Base-by-base conservation (phyloP, 1,140 invertebrate species). In the Amphibalanus amphitrite region DNA sequence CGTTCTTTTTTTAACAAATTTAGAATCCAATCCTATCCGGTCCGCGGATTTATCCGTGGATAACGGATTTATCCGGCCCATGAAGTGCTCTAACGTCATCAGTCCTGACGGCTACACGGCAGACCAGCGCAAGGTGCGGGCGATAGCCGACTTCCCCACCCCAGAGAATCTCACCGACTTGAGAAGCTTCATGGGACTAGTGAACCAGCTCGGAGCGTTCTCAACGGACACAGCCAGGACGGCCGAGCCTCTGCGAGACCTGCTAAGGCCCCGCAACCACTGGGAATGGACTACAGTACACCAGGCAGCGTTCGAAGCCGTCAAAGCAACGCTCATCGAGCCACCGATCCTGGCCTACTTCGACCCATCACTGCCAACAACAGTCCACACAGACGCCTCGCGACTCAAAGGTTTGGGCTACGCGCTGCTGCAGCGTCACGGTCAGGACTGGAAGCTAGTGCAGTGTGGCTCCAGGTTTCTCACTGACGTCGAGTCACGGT, bases 141-240 rank as follows among this genome's bases (percentile, higher is more conserved):
- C 64, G 0, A 68, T 71, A 3, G 29, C 33, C n/a, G 70, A 71
- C 4, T 73, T 71, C 28, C 69, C 72, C 38, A 29, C 69, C 0
- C 72, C 69, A 23, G 20, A 28, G 23, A 70, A 67, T 29, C 15
- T 73, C 26, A 73, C 72, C n/a, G 28, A n/a, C 13, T 28, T 70
- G 26, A 29, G 47, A 13, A 71, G 70, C 20, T 70, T 70, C 26
- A 3, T 73, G n/a, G 69, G 72, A 23, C n/a, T 67, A 0, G 72
- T 59, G 0, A 71, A 73, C 26, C 65, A 73, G 40, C 40, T 73
- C 15, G 67, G n/a, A 0, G 69, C 47, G 13, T 59, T 59, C 47
- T 59, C 47, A 23, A 20, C 17, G 10, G 13, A 59, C 10, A 59
- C 47, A 1, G 47, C 13, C 47, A 59, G 23, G 20, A 20, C 47